These are phyloP conservation scores for Forficula auricularia DNA, from an alignment of 1,140 invertebrate species.

Conservation along the genomic window DNA sequence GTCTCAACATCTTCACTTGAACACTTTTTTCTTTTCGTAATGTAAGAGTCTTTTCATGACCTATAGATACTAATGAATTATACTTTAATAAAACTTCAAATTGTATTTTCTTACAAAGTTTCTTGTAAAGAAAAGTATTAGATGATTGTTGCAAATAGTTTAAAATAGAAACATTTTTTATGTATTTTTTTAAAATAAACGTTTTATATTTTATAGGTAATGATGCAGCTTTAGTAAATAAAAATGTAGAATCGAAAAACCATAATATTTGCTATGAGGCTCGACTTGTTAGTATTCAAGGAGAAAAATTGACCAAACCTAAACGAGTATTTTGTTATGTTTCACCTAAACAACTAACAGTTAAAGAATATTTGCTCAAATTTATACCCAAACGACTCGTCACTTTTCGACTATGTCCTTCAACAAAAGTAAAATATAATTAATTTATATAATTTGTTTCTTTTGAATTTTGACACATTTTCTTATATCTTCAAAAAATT, in stretches of 20 bases:
- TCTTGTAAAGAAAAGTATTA: too few relatives aligned
- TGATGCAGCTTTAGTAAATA: conserved; percentile 67
- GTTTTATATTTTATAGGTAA: conserved; percentile 34
- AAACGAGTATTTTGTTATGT: conserved; percentile 78
- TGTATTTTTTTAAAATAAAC: too few relatives aligned
- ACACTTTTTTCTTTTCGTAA: too few relatives aligned
- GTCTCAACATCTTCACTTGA: too few relatives aligned
- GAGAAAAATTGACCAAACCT: conserved; percentile 46
- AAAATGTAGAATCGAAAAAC: conserved; percentile 67
- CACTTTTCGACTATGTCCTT: conserved; percentile 83
- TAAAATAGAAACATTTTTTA: too few relatives aligned
- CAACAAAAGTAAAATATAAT: conserved; percentile 50
- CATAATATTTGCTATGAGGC: conserved; percentile 75
- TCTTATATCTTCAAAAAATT: background rate
- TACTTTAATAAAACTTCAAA: too few relatives aligned
- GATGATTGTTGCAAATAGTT: too few relatives aligned
- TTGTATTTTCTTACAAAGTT: too few relatives aligned
- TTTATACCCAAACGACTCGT: conserved; percentile 80
- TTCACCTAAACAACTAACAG: conserved; percentile 69
- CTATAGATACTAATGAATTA: too few relatives aligned
- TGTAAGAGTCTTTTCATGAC: too few relatives aligned
- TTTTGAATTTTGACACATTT: conserved; percentile 9
- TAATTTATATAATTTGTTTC: background rate
- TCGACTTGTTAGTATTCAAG: conserved; percentile 53
- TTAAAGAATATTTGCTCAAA: conserved; percentile 82